Evolutionary conservation across 2,888 invertebrate species (phyloP).

Genomic region (Drosophila barbarae): DNA sequence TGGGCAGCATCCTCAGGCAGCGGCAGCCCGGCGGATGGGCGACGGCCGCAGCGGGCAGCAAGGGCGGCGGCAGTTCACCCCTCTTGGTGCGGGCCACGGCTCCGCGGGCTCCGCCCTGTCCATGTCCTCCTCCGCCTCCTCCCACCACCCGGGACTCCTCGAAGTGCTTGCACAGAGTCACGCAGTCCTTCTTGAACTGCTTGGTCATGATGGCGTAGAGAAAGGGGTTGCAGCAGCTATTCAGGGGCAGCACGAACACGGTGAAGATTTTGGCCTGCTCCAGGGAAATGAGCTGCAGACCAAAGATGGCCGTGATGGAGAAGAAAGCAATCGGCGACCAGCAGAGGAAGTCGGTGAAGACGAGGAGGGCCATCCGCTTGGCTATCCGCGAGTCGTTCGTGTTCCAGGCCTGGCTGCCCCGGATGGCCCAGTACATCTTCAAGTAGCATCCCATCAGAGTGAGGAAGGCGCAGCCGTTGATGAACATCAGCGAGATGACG

Average conservation of each 20-base stretch:
- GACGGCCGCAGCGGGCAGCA: slow-evolving; percentile 77
- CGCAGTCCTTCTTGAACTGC: slow-evolving; percentile 98
- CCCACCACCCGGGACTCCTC: slow-evolving; percentile 91
- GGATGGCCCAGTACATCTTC: slow-evolving; percentile 98
- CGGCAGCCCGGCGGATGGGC: slow-evolving; percentile 80
- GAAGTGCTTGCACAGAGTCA: slow-evolving; percentile 96
- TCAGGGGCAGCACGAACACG: slow-evolving; percentile 96
- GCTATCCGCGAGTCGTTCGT: slow-evolving; percentile 98
- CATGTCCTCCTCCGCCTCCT: slow-evolving; percentile 56
- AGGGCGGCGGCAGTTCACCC: slow-evolving; percentile 85
- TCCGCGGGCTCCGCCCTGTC: slow-evolving; percentile 76
- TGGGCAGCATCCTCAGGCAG: slow-evolving; percentile 80
- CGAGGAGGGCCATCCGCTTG: slow-evolving; percentile 96
- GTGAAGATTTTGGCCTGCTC: slow-evolving; percentile 98
- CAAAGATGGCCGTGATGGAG: slow-evolving; percentile 95
- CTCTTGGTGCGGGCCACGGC: slow-evolving; percentile 92
- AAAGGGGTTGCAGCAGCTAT: slow-evolving; percentile 98
- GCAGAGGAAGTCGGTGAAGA: slow-evolving; percentile 98
- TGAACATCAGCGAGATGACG: slow-evolving; percentile 92
- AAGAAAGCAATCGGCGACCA: slow-evolving; percentile 99
- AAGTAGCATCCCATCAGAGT: slow-evolving; percentile 97
- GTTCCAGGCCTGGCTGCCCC: slow-evolving; percentile 98
- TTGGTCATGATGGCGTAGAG: slow-evolving; percentile 98
- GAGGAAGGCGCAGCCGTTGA: slow-evolving; percentile 96
- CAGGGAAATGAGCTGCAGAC: slow-evolving; percentile 92